Percentiles rank a stretch among this genome's conserved stretches.
Evolutionary conservation across 1,140 invertebrate genomes (phyloP).

Genomic region (Drosophila rhopaloa): DNA sequence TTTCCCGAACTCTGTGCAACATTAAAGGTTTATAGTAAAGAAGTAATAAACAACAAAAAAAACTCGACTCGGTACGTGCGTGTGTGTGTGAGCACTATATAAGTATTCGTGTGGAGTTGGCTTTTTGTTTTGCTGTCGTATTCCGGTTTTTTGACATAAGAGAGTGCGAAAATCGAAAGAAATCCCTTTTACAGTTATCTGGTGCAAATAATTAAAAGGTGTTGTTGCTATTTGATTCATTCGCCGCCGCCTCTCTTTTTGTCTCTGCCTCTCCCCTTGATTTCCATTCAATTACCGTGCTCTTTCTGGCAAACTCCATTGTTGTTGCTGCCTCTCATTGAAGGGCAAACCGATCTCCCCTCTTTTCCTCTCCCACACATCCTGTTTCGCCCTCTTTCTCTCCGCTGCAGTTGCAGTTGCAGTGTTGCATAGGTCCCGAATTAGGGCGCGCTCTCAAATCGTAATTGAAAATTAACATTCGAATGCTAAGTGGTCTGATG

Average conservation of each 20-base stretch:
- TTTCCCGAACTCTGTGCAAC: conserved; percentile 14
- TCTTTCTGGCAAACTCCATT: conserved; percentile 21
- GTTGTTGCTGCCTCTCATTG: conserved; percentile 34
- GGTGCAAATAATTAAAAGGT: conserved; percentile 65
- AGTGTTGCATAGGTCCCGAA: conserved; percentile 54
- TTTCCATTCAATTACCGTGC: conserved; percentile 40
- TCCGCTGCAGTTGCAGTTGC: conserved; percentile 16
- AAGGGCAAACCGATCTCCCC: conserved; percentile 28
- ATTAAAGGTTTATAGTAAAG: conserved; percentile 35
- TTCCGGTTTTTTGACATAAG: conserved; percentile 52
- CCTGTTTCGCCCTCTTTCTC: conserved; percentile 39
- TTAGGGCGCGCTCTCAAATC: conserved; percentile 30
- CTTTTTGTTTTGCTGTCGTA: conserved; percentile 59
- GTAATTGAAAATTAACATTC: conserved; percentile 39
- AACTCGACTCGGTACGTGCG: conserved; percentile 32
- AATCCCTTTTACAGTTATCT: conserved; percentile 66
- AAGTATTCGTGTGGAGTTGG: conserved; percentile 44
- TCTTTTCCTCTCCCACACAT: conserved; percentile 32
- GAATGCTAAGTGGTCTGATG: conserved; percentile 33
- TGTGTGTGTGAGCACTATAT: conserved; percentile 17
- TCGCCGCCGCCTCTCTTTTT: conserved; percentile 19
- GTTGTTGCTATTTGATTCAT: conserved; percentile 36
- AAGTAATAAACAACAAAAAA: neutral
- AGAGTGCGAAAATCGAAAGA: conserved; percentile 43
- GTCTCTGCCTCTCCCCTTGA: neutral